Evolutionary conservation across 2,888 invertebrate species (phyloP), one percentile per base, ranked within the genome.

Genomic region (Tridacna crocea): DNA sequence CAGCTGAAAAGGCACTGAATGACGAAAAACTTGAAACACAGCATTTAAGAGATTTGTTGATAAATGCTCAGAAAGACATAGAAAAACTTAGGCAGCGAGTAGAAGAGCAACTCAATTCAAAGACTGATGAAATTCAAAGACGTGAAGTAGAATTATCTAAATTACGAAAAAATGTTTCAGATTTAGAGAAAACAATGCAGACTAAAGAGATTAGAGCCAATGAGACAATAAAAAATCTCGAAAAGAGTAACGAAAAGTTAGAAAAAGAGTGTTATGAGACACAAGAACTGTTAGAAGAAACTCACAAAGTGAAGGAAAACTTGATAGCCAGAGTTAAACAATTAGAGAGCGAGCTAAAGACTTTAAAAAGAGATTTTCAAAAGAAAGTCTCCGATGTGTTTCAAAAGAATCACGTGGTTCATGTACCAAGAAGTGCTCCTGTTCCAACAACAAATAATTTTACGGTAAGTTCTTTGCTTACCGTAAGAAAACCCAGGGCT

Each of bases 51-150:
- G 94, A 93, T 72, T 81, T 93, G 73, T 84, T 94, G 26, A 93
- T 93, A 26, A 90, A 90, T 73, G 92, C 93, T 46, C 92, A 93
- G 76, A 89, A 89, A 48, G 94, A 94, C 82, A 90, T 93, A 51
- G 93, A 93, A 82, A 89, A 90, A 66, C 85, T 94, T 75, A 74
- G 92, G 63, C 88, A 89, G 68, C 88, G 89, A 15, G 89, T 90
- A 6, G 87, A 89, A 15, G 90, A 91, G 12, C 89, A 91, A 61
- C 74, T 89, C 19, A 82, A 84, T 15, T 86, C 86, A 55, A 91
- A 92, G 79, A 83, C 84, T 26, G 91, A 91, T 51, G 92, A 93
- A 81, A 80, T 92, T 58, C 72, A 74, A 11, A 85, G 83, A 65
- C 86, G 88, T 68, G 90, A 91, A 48, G 79, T 83, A 65, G 93